A percentile compares a stretch with the other conserved stretches of the same genome.
These are phyloP conservation scores for Thaleichthys pacificus DNA, from an alignment of 2,797 vertebrate genomes.

Conservation along the genomic window DNA sequence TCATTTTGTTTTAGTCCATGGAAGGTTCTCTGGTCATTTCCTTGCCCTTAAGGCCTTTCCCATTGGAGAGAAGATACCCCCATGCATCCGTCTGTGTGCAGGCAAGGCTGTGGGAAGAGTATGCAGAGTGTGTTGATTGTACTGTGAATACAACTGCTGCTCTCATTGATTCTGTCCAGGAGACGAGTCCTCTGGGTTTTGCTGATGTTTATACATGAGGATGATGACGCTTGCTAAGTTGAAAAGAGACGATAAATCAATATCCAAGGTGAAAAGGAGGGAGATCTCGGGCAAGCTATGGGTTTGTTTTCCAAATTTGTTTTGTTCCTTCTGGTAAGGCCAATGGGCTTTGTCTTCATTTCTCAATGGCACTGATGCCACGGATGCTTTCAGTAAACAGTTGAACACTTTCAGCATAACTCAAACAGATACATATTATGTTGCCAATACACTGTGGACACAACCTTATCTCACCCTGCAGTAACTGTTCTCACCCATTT, in stretches of 20 bases:
- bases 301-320: slow-evolving; percentile 60
- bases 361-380: not conserved
- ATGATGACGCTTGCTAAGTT: slow-evolving; percentile 75
- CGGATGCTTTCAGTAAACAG: not conserved
- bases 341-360: slow-evolving; percentile 14
- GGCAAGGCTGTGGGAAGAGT: slow-evolving; percentile 48
- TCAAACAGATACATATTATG: not conserved
- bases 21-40: not conserved
- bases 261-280: slow-evolving; percentile 58
- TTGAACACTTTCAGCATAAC: not conserved
- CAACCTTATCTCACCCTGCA: not conserved
- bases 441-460: not conserved
- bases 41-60: not conserved
- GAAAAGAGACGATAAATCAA: slow-evolving; percentile 75
- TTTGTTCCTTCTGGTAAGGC: slow-evolving; percentile 48
- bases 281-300: slow-evolving; percentile 40
- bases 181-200: slow-evolving; percentile 74
- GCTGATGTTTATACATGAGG: slow-evolving; percentile 75
- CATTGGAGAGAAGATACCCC: too few relatives aligned
- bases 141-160: slow-evolving; percentile 72
- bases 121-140: slow-evolving; percentile 66
- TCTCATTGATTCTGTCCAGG: slow-evolving; percentile 73
- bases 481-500: not conserved
- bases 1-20: not conserved
- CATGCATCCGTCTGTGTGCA: slow-evolving; percentile 9